A percentile compares a stretch with the other conserved stretches of the same genome.
These are phyloP conservation scores for Heliothis subflexa DNA, from an alignment of 1,140 invertebrate genomes.

Conservation along the genomic window DNA sequence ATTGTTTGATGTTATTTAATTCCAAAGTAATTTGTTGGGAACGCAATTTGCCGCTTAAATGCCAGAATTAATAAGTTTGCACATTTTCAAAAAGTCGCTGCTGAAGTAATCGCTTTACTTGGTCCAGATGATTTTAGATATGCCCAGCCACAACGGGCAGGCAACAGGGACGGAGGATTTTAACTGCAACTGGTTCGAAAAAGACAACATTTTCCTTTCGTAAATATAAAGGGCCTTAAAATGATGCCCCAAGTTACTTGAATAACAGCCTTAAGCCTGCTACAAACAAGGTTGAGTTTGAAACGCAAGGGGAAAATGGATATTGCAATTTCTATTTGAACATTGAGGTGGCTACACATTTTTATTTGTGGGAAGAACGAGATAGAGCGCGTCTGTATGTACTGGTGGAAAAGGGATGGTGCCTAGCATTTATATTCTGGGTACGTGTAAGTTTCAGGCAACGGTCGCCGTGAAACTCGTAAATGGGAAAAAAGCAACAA, in stretches of 20 bases:
- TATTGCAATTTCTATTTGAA: slow-evolving; percentile 78
- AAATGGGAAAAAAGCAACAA: slow-evolving; percentile 86
- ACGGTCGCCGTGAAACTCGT: slow-evolving; percentile 86
- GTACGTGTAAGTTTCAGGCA: slow-evolving; percentile 86
- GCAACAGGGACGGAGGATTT: slow-evolving; percentile 81
- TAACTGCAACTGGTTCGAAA: slow-evolving; percentile 84
- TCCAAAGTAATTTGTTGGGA: slow-evolving; percentile 44
- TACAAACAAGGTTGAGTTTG: slow-evolving; percentile 58
- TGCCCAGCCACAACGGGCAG: slow-evolving; percentile 67
- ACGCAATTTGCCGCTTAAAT: slow-evolving; percentile 65
- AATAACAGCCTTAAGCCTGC: slow-evolving; percentile 53
- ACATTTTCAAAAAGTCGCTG: slow-evolving; percentile 77
- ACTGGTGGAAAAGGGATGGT: slow-evolving; percentile 65
- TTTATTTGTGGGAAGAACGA: slow-evolving; percentile 82
- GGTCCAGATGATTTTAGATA: slow-evolving; percentile 83
- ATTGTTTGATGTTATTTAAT: slow-evolving; percentile 33
- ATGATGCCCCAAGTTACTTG: slow-evolving; percentile 12
- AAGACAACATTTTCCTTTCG: slow-evolving; percentile 80
- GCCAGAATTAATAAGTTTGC: slow-evolving; percentile 76
- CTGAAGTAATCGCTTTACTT: slow-evolving; percentile 81
- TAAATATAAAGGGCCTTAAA: slow-evolving; percentile 58
- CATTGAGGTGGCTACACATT: slow-evolving; percentile 80
- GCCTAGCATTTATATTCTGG: slow-evolving; percentile 84
- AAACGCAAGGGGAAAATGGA: slow-evolving; percentile 57
- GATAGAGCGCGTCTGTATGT: slow-evolving; percentile 58